phyloP scores from a whole-genome alignment of 1,140 invertebrate genomes.

The fruit fly (Drosophila melanogaster) region Release_6_plus_ISO1_MT NC_004354.4:738001-738500 shows the following conservation, averaged over 20 bases:
- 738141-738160: neutral
- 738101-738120: slow-evolving; percentile 18
- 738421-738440: slow-evolving; percentile 17
- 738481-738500: neutral
- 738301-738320: slow-evolving; percentile 32
- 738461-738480: neutral
- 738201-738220: slow-evolving; percentile 36
- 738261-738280: slow-evolving; percentile 1
- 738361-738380: neutral
- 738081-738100: too few relatives aligned
- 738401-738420: neutral
- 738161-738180: neutral
- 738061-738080: too few relatives aligned
- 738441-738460: neutral
- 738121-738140: too few relatives aligned
- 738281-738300: slow-evolving; percentile 46
- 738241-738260: slow-evolving; percentile 27
- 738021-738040: too few relatives aligned
- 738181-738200: slow-evolving; percentile 43
- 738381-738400: neutral
- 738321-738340: slow-evolving; percentile 7
- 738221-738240: slow-evolving; percentile 39
- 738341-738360: slow-evolving; percentile 14
- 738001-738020: too few relatives aligned
- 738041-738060: too few relatives aligned